Percentiles rank a stretch among this genome's conserved stretches.
Conservation (phyloP, 1,140 invertebrate genomes). For the Saxidomus purpurata region DNA sequence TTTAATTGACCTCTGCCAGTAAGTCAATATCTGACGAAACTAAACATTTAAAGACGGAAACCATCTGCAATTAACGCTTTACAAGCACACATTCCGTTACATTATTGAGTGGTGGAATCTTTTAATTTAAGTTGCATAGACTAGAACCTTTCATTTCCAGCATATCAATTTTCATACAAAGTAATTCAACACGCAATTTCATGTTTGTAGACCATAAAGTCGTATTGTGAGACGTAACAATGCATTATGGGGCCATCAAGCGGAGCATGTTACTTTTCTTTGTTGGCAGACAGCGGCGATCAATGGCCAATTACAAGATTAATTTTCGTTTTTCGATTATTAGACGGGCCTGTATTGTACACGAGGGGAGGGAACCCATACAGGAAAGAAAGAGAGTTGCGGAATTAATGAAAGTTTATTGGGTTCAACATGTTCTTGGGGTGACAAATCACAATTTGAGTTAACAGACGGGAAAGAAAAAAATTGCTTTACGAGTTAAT, state of each 20-base stretch:
- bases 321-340: conserved; percentile 3
- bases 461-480: background rate
- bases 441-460: background rate
- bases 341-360: background rate
- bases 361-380: background rate
- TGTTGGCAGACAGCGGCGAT: background rate
- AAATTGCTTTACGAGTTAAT: background rate
- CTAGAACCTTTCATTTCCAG: background rate
- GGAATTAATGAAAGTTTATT: background rate
- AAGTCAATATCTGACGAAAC: no score
- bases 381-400: background rate
- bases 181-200: conserved; percentile 22
- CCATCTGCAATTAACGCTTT: background rate
- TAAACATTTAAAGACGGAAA: no score
- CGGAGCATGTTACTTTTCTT: background rate
- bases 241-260: background rate
- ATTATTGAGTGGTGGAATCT: background rate
- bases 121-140: background rate
- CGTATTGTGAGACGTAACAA: conserved; percentile 2
- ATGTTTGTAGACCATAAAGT: conserved; percentile 19
- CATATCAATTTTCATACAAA: conserved; percentile 25
- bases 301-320: conserved; percentile 47
- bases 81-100: background rate
- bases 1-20: no score
- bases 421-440: background rate